Percentiles rank a stretch among this genome's conserved stretches.
Evolutionary conservation across 2,797 vertebrate genomes (phyloP).

Genomic region (Anabacerthia variegaticeps): DNA sequence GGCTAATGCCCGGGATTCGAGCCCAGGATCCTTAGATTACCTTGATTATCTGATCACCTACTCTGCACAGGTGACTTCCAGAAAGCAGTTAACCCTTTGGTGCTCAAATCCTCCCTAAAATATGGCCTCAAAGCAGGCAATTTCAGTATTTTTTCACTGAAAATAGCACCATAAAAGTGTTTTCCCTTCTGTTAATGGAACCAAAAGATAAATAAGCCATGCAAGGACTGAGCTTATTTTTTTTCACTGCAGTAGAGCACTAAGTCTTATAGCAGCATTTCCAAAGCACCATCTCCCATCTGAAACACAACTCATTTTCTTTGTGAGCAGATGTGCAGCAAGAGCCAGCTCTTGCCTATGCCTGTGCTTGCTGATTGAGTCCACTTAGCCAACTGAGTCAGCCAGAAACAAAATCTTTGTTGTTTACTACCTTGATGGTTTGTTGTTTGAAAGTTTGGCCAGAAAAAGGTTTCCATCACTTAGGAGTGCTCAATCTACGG

Average conservation of each 20-base stretch:
- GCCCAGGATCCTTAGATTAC: background rate
- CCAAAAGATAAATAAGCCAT: background rate
- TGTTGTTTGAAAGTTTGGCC: background rate
- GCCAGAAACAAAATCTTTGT: background rate
- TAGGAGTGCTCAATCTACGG: background rate
- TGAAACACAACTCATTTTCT: background rate
- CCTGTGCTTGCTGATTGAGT: background rate
- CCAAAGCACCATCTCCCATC: background rate
- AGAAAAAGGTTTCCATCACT: background rate
- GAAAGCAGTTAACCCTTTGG: background rate
- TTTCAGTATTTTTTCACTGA: background rate
- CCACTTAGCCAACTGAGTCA: background rate
- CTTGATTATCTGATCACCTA: background rate
- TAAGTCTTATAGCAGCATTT: background rate
- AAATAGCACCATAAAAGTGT: background rate
- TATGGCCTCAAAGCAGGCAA: background rate
- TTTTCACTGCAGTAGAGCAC: background rate
- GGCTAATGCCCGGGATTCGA: background rate
- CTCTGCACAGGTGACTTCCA: background rate
- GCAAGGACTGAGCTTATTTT: background rate
- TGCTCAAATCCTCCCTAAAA: background rate
- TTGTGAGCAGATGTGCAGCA: background rate
- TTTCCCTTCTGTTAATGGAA: background rate
- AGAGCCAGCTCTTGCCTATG: background rate
- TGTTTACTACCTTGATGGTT: slow-evolving; percentile 1